Evolutionary conservation across 1,140 invertebrate species (phyloP).

Genomic region (Chelonus insularis): DNA sequence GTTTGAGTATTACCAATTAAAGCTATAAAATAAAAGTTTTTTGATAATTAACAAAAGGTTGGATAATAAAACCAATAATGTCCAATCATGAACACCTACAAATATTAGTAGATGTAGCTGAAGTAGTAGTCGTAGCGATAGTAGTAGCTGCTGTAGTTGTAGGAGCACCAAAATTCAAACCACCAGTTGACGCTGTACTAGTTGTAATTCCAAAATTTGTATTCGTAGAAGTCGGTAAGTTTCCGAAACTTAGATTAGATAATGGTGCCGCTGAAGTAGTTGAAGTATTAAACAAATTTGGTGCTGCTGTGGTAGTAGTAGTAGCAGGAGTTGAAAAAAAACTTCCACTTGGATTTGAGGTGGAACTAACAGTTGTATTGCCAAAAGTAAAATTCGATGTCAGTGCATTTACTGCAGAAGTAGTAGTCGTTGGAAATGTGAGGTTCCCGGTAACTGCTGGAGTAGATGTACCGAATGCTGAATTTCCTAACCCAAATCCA

Average conservation of each 20-base stretch:
- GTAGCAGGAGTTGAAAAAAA: conserved; percentile 32
- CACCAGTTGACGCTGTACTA: conserved; percentile 41
- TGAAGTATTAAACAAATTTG: conserved; percentile 31
- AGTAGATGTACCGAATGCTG: conserved; percentile 37
- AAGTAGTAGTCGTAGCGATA: conserved; percentile 43
- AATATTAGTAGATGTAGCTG: conserved; percentile 39
- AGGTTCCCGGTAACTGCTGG: too few relatives aligned
- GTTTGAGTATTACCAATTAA: conserved; percentile 42
- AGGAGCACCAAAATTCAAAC: conserved; percentile 44
- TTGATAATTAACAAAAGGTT: conserved; percentile 4
- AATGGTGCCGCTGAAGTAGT: conserved; percentile 39
- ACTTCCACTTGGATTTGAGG: conserved; percentile 27
- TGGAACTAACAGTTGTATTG: conserved; percentile 24
- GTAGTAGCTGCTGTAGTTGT: conserved; percentile 42
- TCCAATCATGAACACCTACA: conserved; percentile 29
- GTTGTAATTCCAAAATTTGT: conserved; percentile 44
- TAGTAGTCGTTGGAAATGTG: too few relatives aligned
- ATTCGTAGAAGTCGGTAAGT: conserved; percentile 32
- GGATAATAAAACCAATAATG: too few relatives aligned
- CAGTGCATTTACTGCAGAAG: conserved; percentile 30
- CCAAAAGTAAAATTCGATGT: conserved; percentile 46
- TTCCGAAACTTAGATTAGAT: conserved; percentile 38
- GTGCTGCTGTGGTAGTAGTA: conserved; percentile 19
- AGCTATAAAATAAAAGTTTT: conserved; percentile 38
- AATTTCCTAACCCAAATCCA: conserved; percentile 32